These are phyloP conservation scores for Anagyrus pseudococci DNA, from an alignment of 2,888 invertebrate species.

Conservation along the genomic window DNA sequence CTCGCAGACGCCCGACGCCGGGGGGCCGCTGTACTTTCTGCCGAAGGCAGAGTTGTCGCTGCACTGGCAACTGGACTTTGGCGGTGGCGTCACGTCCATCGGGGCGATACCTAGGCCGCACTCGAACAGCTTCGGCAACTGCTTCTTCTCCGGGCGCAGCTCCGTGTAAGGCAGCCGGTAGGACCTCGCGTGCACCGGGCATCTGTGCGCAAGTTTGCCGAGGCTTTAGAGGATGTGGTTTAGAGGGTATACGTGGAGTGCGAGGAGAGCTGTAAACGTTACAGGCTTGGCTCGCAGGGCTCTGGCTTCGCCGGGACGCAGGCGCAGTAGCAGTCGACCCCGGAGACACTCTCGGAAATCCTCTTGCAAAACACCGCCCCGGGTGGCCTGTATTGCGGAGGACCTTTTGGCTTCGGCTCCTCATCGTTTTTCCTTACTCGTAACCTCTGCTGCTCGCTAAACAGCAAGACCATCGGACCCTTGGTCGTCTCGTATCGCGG, in stretches of 20 bases:
- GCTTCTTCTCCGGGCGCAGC: slow-evolving; percentile 37
- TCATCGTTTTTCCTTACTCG: background rate
- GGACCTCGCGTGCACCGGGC: slow-evolving; percentile 18
- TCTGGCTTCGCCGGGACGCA: slow-evolving; percentile 7
- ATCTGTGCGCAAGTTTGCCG: slow-evolving; percentile 17
- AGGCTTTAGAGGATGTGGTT: background rate
- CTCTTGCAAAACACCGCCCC: slow-evolving; percentile 38
- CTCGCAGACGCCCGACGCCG: background rate
- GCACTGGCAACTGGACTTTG: background rate
- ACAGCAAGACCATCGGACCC: slow-evolving; percentile 41
- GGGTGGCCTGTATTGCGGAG: slow-evolving; percentile 40
- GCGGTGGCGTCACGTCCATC: slow-evolving; percentile 11
- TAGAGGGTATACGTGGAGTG: background rate
- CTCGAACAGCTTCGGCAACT: slow-evolving; percentile 18
- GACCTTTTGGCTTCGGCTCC: slow-evolving; percentile 39
- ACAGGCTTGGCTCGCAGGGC: slow-evolving; percentile 12
- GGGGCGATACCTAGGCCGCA: slow-evolving; percentile 35
- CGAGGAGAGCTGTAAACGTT: too few relatives aligned
- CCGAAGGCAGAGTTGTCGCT: background rate
- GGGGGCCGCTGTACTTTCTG: background rate
- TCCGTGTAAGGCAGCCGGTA: slow-evolving; percentile 41
- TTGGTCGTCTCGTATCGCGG: slow-evolving; percentile 39
- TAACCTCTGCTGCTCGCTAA: slow-evolving; percentile 24
- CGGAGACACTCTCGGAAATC: slow-evolving; percentile 22
- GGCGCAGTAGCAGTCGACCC: slow-evolving; percentile 27